These are phyloP conservation scores for Batillaria attramentaria DNA, from an alignment of 1,140 invertebrate genomes.

Conservation along the genomic window DNA sequence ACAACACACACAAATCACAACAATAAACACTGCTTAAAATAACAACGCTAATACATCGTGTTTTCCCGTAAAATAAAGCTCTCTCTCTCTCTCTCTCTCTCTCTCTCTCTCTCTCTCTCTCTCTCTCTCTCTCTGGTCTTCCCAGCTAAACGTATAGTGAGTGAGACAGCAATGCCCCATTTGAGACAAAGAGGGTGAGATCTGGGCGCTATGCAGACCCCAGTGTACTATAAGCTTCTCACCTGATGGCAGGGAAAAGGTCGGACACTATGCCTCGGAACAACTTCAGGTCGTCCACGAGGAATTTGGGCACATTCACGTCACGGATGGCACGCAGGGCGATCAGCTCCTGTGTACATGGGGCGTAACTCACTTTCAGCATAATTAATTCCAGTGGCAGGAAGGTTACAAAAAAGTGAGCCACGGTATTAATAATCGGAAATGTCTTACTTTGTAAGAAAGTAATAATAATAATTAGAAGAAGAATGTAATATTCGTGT, in stretches of 20 bases:
- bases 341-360: slow-evolving; percentile 69
- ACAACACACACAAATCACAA: not conserved
- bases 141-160: too few relatives aligned
- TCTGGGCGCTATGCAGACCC: too few relatives aligned
- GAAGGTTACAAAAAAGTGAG: not conserved
- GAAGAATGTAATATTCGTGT: too few relatives aligned
- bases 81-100: not conserved
- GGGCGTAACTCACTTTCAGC: too few relatives aligned
- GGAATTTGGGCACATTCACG: slow-evolving; percentile 74
- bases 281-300: slow-evolving; percentile 72
- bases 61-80: not conserved
- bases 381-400: too few relatives aligned
- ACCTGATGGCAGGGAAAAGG: slow-evolving; percentile 73
- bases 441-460: not conserved
- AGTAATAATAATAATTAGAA: too few relatives aligned
- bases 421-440: not conserved
- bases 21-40: not conserved
- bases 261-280: slow-evolving; percentile 73
- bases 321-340: slow-evolving; percentile 71
- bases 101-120: slow-evolving; percentile 13
- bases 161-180: too few relatives aligned
- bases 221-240: too few relatives aligned
- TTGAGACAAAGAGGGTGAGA: too few relatives aligned
- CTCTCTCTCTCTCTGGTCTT: slow-evolving; percentile 9
- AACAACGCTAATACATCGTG: not conserved